phyloP scores from a whole-genome alignment of 2,888 invertebrate species.

The Patella pellucida region DNA sequence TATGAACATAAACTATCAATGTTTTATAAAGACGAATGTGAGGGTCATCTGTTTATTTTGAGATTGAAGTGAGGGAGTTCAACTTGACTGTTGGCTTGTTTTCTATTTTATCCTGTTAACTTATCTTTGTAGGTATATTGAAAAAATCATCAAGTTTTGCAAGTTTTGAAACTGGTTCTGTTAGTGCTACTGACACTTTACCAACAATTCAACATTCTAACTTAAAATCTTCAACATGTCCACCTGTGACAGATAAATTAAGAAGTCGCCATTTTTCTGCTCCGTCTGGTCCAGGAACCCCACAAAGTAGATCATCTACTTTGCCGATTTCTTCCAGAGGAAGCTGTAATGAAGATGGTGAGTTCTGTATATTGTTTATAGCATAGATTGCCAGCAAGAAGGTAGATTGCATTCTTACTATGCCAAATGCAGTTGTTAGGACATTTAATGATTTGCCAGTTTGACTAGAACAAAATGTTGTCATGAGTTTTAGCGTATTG shows the following conservation, averaged over 20 bases:
- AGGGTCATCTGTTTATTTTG: too few relatives aligned
- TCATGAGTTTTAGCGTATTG: too few relatives aligned
- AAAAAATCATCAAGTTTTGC: constrained; percentile 62
- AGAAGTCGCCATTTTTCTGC: constrained; percentile 59
- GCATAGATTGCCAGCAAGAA: too few relatives aligned
- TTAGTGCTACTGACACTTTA: constrained; percentile 10
- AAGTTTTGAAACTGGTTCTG: constrained; percentile 42
- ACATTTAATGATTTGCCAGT: too few relatives aligned
- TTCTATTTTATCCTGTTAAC: neutral
- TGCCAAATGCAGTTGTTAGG: too few relatives aligned
- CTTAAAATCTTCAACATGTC: constrained; percentile 25
- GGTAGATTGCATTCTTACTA: too few relatives aligned
- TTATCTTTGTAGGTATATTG: constrained; percentile 36
- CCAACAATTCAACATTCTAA: constrained; percentile 17
- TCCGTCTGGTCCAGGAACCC: constrained; percentile 55
- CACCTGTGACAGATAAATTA: constrained; percentile 22
- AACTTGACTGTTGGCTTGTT: too few relatives aligned
- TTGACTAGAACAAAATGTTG: too few relatives aligned
- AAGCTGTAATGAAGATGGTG: constrained; percentile 56
- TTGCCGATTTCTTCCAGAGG: constrained; percentile 58
- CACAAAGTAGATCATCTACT: constrained; percentile 50
- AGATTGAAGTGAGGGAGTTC: too few relatives aligned
- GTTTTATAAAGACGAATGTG: too few relatives aligned
- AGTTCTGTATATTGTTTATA: too few relatives aligned
- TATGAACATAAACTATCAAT: too few relatives aligned